These are phyloP conservation scores for Rhinichthys klamathensis DNA, from an alignment of 2,113 vertebrate species.

Conservation along the genomic window DNA sequence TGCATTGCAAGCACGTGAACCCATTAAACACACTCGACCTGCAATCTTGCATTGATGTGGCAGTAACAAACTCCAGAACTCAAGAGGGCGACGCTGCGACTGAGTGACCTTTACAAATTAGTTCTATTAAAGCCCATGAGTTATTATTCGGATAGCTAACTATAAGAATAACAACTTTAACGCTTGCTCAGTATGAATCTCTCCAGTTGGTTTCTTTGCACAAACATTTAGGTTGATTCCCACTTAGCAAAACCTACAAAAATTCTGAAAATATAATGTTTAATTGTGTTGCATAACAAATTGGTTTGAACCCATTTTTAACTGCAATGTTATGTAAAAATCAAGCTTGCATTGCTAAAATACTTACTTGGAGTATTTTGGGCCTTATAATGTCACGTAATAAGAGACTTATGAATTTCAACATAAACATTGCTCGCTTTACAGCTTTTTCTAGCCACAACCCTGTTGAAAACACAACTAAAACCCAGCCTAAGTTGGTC, in stretches of 20 bases:
- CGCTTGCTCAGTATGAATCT: too few species aligned
- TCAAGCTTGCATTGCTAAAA: not conserved
- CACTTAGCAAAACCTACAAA: not conserved
- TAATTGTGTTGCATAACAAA: not conserved
- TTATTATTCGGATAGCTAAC: not conserved
- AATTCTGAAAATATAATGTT: not conserved
- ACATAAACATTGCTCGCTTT: not conserved
- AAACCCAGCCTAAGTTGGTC: not conserved
- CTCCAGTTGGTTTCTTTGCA: not conserved
- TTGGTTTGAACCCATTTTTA: not conserved
- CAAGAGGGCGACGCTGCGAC: not conserved
- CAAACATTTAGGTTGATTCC: not conserved
- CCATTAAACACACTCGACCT: not conserved
- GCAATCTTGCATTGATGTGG: not conserved
- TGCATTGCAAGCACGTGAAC: not conserved
- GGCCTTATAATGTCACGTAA: not conserved
- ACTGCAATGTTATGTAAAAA: not conserved
- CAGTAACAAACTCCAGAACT: constrained; percentile 1
- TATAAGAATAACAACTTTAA: not conserved
- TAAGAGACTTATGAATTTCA: not conserved
- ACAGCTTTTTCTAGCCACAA: not conserved
- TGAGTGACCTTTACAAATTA: not conserved
- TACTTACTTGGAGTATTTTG: not conserved
- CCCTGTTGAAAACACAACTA: not conserved
- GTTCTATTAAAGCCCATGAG: not conserved